These are phyloP conservation scores for Danio rerio DNA, from an alignment of 2,113 vertebrate genomes.

Conservation along the genomic window GRCz12tu NC_133194.1:29700501-29701000, in stretches of 20 bases:
- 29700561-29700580: neutral
- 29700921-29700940: too few species aligned
- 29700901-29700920: too few species aligned
- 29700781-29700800: neutral
- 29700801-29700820: neutral
- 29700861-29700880: too few species aligned
- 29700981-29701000: too few species aligned
- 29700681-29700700: conserved; percentile 58
- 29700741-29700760: conserved; percentile 29
- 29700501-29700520: conserved; percentile 20
- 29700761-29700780: conserved; percentile 10
- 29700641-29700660: conserved; percentile 28
- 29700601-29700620: conserved; percentile 12
- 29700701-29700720: conserved; percentile 42
- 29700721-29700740: conserved; percentile 37
- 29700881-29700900: too few species aligned
- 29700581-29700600: neutral
- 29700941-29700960: too few species aligned
- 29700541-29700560: neutral
- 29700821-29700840: neutral
- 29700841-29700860: too few species aligned
- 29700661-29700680: conserved; percentile 12
- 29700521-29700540: conserved; percentile 35
- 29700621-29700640: conserved; percentile 37
- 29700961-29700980: too few species aligned